These are phyloP conservation scores for Hippocampus guttulatus DNA, from an alignment of 2,113 vertebrate species.

Conservation along the genomic window DNA sequence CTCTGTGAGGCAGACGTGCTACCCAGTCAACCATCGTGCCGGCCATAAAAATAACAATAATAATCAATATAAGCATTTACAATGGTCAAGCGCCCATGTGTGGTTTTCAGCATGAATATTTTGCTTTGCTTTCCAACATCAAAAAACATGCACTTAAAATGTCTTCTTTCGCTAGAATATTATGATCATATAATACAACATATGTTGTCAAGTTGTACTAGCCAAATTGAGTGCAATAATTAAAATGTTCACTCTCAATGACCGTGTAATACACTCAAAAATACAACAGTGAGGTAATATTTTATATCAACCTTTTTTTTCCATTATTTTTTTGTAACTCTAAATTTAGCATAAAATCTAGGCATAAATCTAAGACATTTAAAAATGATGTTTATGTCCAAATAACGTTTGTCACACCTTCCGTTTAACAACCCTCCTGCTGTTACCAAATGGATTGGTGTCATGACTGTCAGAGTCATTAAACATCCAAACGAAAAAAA, in stretches of 20 bases:
- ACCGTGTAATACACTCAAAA: not conserved
- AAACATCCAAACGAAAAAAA: constrained; percentile 19
- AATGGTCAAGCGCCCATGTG: not conserved
- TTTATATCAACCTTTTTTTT: not conserved
- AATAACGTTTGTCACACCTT: not conserved
- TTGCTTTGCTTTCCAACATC: not conserved
- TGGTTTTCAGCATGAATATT: not conserved
- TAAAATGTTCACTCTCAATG: not conserved
- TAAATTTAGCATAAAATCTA: not conserved
- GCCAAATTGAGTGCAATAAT: not conserved
- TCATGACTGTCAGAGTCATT: constrained; percentile 27
- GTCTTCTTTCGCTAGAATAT: too few species aligned
- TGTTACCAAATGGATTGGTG: constrained; percentile 57
- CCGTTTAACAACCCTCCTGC: not conserved
- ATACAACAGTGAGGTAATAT: not conserved
- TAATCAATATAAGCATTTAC: not conserved
- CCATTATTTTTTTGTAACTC: not conserved
- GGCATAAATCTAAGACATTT: not conserved
- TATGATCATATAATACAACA: too few species aligned
- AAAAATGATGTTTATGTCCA: not conserved
- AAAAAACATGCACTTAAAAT: too few species aligned
- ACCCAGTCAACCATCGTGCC: too few species aligned
- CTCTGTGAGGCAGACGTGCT: too few species aligned
- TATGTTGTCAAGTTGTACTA: not conserved
- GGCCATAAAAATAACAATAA: too few species aligned